Conservation (phyloP, 2,888 invertebrate genomes). For the Luperina nickerlii region DNA sequence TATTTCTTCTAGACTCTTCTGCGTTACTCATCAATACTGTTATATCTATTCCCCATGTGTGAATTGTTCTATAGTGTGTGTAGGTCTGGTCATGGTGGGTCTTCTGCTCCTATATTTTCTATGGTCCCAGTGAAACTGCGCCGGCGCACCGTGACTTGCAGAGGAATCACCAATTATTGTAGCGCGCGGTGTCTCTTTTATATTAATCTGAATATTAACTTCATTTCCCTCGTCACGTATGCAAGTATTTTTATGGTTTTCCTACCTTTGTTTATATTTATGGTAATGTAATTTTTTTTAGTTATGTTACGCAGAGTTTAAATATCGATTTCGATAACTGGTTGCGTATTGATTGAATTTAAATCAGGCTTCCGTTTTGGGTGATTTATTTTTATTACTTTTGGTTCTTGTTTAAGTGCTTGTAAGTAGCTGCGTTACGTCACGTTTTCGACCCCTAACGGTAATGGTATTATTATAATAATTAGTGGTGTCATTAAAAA, state of each 20-base stretch:
- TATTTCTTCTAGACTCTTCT: constrained; percentile 5
- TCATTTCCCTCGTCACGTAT: constrained; percentile 68
- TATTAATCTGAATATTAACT: constrained; percentile 84
- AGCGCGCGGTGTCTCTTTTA: constrained; percentile 67
- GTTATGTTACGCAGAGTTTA: constrained; percentile 63
- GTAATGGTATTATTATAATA: constrained; percentile 14
- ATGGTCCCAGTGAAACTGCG: constrained; percentile 74
- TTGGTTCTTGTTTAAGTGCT: constrained; percentile 12
- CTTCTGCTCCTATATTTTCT: constrained; percentile 41
- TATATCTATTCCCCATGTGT: not conserved
- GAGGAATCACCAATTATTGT: constrained; percentile 82
- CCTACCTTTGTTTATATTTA: constrained; percentile 70
- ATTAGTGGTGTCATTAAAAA: constrained; percentile 15
- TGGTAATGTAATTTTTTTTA: constrained; percentile 63
- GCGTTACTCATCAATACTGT: not conserved
- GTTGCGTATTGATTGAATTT: constrained; percentile 56
- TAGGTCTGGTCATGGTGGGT: not conserved
- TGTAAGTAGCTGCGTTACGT: not conserved
- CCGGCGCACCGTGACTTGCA: constrained; percentile 83
- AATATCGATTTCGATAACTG: constrained; percentile 67
- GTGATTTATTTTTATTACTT: constrained; percentile 50
- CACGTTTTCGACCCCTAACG: constrained; percentile 11
- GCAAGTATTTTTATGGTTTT: constrained; percentile 67
- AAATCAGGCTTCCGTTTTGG: constrained; percentile 56
- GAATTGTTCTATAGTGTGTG: not conserved